These are phyloP conservation scores for Phylloscopus whistleri DNA, from an alignment of 2,113 vertebrate species.

Conservation along the genomic window DNA sequence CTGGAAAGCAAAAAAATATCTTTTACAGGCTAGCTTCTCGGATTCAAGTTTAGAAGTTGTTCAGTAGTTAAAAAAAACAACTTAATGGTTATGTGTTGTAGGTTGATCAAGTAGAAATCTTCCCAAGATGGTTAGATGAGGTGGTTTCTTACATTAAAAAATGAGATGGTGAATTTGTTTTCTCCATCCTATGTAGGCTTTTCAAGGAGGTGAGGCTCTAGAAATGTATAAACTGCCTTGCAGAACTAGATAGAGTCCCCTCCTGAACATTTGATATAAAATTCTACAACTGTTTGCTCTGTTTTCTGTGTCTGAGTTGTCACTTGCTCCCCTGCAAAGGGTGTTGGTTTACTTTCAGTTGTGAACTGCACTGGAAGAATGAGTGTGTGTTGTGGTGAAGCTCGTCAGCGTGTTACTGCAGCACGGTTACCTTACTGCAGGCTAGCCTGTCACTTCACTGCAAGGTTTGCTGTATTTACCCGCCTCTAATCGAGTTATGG, in stretches of 20 bases:
- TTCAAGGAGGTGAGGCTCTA: background rate
- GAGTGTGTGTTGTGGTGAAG: background rate
- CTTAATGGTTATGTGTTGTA: background rate
- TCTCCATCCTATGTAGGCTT: background rate
- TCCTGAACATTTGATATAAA: background rate
- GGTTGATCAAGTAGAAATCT: background rate
- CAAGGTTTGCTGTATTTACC: background rate
- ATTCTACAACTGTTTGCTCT: background rate
- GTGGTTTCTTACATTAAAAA: background rate
- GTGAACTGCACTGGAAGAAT: background rate
- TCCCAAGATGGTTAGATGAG: background rate
- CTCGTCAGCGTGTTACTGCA: background rate
- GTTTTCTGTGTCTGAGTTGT: background rate
- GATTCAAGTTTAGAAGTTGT: background rate
- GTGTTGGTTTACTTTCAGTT: constrained; percentile 17
- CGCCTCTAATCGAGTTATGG: background rate
- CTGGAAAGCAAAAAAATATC: background rate
- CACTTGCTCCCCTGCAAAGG: background rate
- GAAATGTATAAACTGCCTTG: background rate
- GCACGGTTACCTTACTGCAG: background rate
- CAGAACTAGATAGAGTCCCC: background rate
- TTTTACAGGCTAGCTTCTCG: background rate
- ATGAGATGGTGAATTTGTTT: background rate
- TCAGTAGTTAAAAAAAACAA: background rate
- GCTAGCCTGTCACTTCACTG: background rate